These are phyloP conservation scores for Ptilonorhynchus violaceus DNA, from an alignment of 2,113 vertebrate genomes.

Conservation along the genomic window DNA sequence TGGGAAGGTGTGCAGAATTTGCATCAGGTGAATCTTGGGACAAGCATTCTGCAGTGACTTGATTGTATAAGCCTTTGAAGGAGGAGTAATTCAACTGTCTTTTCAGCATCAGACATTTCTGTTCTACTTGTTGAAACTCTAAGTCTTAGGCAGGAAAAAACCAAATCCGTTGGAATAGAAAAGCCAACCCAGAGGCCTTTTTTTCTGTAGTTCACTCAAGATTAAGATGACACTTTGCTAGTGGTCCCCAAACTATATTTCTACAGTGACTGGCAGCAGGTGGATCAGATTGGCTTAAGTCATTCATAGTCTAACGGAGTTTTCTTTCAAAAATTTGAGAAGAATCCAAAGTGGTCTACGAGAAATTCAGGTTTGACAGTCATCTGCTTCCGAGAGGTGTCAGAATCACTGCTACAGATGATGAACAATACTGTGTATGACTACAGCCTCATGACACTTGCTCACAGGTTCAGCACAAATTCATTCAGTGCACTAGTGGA, in stretches of 20 bases:
- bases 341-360: neutral
- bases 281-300: neutral
- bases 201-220: neutral
- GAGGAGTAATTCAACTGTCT: neutral
- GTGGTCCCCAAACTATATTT: neutral
- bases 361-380: neutral
- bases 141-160: neutral
- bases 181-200: neutral
- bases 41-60: neutral
- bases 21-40: fast-evolving
- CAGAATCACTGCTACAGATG: neutral
- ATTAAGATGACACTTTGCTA: neutral
- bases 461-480: neutral
- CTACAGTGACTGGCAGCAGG: neutral
- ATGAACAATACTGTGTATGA: neutral
- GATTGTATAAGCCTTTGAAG: neutral
- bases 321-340: neutral
- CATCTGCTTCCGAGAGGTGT: neutral
- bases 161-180: neutral
- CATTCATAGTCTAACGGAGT: neutral
- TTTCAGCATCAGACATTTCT: neutral
- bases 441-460: neutral
- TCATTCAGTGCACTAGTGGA: neutral
- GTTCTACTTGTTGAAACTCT: neutral
- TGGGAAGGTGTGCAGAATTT: neutral